Conservation (phyloP, 2,113 vertebrate species). For the Lates calcarifer region DNA sequence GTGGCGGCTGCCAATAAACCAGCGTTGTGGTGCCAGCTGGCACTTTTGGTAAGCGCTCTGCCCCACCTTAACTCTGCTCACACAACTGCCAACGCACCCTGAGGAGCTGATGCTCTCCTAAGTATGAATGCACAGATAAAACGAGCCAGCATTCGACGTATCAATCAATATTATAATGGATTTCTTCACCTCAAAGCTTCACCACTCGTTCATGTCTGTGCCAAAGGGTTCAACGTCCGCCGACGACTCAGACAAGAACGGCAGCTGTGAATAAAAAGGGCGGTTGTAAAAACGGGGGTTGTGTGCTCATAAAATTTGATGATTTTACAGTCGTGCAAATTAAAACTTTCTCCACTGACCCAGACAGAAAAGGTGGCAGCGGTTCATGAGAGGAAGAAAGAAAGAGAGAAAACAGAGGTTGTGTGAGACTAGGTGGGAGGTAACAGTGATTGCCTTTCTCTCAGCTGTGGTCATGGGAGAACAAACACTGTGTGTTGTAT, state of each 20-base stretch:
- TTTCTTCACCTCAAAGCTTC: slow-evolving; percentile 4
- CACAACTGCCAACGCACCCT: slow-evolving; percentile 14
- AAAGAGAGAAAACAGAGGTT: neutral
- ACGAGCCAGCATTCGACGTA: neutral
- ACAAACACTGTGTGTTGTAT: slow-evolving; percentile 26
- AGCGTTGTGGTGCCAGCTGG: slow-evolving; percentile 58
- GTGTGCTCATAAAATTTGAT: neutral
- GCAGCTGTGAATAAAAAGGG: neutral
- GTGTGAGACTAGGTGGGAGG: slow-evolving; percentile 4
- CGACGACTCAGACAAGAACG: neutral
- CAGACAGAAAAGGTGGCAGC: slow-evolving; percentile 4
- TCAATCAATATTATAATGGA: neutral
- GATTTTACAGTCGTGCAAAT: neutral
- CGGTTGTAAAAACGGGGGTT: neutral
- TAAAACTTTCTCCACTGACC: neutral
- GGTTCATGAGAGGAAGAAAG: neutral
- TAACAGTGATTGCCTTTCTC: slow-evolving; percentile 12
- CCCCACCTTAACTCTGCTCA: slow-evolving; percentile 62
- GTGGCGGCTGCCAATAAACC: slow-evolving; percentile 72
- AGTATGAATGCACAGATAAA: slow-evolving; percentile 1
- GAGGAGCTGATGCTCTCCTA: slow-evolving; percentile 16
- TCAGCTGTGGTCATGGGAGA: slow-evolving; percentile 37
- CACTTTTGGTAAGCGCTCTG: slow-evolving; percentile 44
- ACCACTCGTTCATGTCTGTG: neutral
- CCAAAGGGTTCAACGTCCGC: slow-evolving; percentile 4